Evolutionary conservation across 2,797 vertebrate species (phyloP), one percentile per base, ranked within the genome.

Genomic region (Semotilus atromaculatus): DNA sequence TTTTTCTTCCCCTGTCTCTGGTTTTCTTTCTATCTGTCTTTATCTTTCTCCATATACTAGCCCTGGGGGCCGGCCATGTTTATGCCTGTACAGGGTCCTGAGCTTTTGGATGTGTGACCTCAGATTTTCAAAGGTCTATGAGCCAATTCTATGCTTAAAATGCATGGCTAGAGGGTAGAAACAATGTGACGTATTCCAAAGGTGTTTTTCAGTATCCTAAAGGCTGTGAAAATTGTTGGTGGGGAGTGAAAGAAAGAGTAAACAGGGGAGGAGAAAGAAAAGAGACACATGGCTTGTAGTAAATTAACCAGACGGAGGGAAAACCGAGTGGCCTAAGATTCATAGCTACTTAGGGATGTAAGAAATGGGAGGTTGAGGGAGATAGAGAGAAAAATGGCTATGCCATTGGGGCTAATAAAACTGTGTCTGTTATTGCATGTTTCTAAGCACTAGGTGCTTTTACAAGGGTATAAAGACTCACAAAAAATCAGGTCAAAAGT

Each of bases 351-450:
- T 38, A 45, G 72, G 81, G 74, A 82, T 34, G 76, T 26, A 85
- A 89, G 40, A 71, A 74, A 82, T 86, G 62, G 66, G 66, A 89
- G 78, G 80, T 72, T 88, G 84, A 90, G 87, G 77, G 88, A 89
- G 87, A 92, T 88, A 80, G 85, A 84, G 80, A 67, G 77, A 91
- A 87, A 91, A 90, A 85, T 78, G 60, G 78, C 80, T 55, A 78
- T 92, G 90, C 90, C 91, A 93, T 90, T 77, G 86, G 89, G 90
- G 76, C 91, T 90, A 86, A 90, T 91, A 93, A 94, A 95, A 90
- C 84, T 82, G 79, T n/a, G 84, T 91, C 89, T 93, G 94, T 94
- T 94, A 93, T 93, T 94, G 85, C 90, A 94, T 82, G 91, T 93
- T 94, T 94, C 91, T 92, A 93, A 93, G 92, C 88, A 85, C 85